Evolutionary conservation across 92 coral and sea anemone species (phyloP).

Genomic region (Epizoanthus fatuus): DNA sequence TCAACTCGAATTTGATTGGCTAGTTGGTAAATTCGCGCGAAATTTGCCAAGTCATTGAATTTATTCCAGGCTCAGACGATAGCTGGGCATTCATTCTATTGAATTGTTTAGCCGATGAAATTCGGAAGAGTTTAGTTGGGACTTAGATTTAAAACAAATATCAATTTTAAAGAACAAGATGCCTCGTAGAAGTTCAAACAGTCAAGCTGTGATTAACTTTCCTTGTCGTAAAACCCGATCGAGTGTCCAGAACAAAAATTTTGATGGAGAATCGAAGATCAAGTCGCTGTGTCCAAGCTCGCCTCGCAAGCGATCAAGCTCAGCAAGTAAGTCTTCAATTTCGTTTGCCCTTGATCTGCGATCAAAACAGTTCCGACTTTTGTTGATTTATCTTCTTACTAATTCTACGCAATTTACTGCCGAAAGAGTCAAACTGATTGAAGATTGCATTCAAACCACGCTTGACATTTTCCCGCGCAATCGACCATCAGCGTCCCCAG

Average conservation of each 20-base stretch:
- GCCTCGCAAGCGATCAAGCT: constrained; percentile 83
- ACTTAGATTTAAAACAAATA: background rate
- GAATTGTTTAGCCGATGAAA: background rate
- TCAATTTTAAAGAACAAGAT: constrained; percentile 45
- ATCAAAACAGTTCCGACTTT: background rate
- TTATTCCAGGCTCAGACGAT: background rate
- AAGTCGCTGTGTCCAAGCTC: constrained; percentile 46
- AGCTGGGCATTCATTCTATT: background rate
- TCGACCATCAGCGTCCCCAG: constrained; percentile 19
- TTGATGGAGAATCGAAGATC: constrained; percentile 26
- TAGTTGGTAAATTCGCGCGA: constrained; percentile 19
- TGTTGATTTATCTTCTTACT: background rate
- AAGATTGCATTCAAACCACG: too few relatives aligned
- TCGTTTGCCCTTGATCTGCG: background rate
- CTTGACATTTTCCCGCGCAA: constrained; percentile 43
- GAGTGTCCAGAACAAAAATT: constrained; percentile 51
- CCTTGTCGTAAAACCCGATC: constrained; percentile 87
- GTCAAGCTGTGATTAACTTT: constrained; percentile 86
- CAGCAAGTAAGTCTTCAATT: constrained; percentile 59
- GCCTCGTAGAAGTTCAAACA: constrained; percentile 80
- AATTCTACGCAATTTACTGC: background rate
- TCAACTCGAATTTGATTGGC: constrained; percentile 21
- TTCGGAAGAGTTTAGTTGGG: background rate
- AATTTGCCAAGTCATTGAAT: constrained; percentile 16
- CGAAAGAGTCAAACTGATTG: background rate